Base-by-base conservation (phyloP, 2,888 invertebrate genomes). In the Athrips mouffetella region DNA sequence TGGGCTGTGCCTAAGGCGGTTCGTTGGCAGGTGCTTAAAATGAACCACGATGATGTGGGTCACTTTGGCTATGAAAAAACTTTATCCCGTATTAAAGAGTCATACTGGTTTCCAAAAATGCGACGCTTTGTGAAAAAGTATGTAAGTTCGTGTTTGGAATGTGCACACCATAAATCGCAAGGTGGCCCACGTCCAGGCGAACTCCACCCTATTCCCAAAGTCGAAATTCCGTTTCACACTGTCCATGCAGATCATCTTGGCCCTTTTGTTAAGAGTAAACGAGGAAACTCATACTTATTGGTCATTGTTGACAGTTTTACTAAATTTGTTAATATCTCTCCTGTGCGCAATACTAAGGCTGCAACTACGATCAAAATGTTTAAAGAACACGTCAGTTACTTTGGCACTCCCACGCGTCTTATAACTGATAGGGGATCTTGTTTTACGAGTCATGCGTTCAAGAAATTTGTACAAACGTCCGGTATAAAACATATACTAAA, bases 341-440 rank as follows among this genome's bases (percentile, higher is more conserved):
- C 23, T 5, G 23, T 23, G 7, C 23, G 23, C 7, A 23, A 23
- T 7, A 23, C 23, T 5, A 23, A 23, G 7, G 23, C 23, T 5
- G 7, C 23, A 23, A 23, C 23, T 5, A 23, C 23, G 5, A 23
- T 23, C 7, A 3, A 7, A 23, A 7, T 23, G 3, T 23, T 23
- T 5, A 3, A 23, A 23, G 23, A 5, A 23, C 3, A 23, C 7
- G 23, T 23, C 7, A 53, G 58, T 31, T 52, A 45, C 15, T 62
- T 60, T 49, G 60, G 58, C 0, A 31, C 40, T 1, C 57, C 59
- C 1, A 45, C 51, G 0, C 46, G 60, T 1, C 47, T 62, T 0
- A 56, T 62, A 5, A 57, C 60, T 0, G 62, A 60, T 31, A 23
- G 48, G 18, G 58, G 59, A 0, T 16, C 56, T 1, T 27, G 6